Evolutionary conservation across 2,113 vertebrate species (phyloP).

Genomic region (Eupsittula cactorum): DNA sequence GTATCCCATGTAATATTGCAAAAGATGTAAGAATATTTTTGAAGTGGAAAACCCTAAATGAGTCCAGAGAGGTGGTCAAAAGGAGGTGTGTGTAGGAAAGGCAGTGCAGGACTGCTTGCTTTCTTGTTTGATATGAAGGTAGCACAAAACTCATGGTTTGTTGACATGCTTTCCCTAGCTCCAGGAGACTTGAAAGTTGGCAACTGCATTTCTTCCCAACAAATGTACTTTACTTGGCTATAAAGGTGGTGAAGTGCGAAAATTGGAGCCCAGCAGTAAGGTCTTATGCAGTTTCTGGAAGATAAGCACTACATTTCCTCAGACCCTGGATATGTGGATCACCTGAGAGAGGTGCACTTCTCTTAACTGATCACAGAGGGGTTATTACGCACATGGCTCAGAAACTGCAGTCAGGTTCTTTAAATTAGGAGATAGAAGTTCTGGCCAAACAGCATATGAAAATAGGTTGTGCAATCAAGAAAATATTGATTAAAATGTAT

Average conservation of each 20-base stretch:
- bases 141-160: background rate
- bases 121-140: background rate
- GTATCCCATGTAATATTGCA: background rate
- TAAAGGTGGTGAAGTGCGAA: background rate
- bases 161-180: background rate
- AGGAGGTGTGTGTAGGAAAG: background rate
- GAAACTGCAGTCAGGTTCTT: background rate
- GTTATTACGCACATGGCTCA: background rate
- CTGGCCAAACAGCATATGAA: background rate
- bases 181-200: background rate
- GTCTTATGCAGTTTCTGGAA: background rate
- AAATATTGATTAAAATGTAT: background rate
- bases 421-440: background rate
- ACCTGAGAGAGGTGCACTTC: background rate
- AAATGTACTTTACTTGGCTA: background rate
- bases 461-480: background rate
- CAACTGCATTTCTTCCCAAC: background rate
- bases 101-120: background rate
- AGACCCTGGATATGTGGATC: background rate
- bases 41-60: background rate
- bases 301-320: background rate
- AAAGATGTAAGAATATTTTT: background rate
- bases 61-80: background rate
- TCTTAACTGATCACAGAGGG: background rate
- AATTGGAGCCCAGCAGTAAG: background rate